Base-by-base conservation (phyloP, 2,113 vertebrate genomes). In the Malurus cyaneus region DNA sequence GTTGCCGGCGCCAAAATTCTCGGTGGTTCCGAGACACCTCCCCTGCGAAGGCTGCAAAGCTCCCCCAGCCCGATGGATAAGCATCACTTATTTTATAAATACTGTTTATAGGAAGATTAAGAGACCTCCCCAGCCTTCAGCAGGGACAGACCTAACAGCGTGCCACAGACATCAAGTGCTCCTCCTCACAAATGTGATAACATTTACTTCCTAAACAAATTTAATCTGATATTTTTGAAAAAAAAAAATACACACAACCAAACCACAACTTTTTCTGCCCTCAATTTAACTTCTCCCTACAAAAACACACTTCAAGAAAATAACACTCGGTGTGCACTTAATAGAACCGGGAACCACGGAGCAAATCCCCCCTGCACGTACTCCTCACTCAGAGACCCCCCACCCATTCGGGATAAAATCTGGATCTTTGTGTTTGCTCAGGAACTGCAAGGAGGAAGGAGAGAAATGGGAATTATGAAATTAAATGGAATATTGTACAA, bases 191-290 rank as follows among this genome's bases (percentile, higher is more conserved):
- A 49, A 14, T 4, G 34, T 36, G 88, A 64, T 92, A 95, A 90
- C 82, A 78, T 92, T 83, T 90, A 5, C 64, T 60, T 86, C 88
- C 92, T 69, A 67, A 90, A 56, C n/a, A 94, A 95, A 80, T 89
- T 73, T 86, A 90, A 90, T 93, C 67, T 93, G 82, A 89, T 93
- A 86, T 54, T 44, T 23, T 3, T 3, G 11, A 39, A 39, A 39
- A 39, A 39, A 39, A 62, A 41, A 67, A 41, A 20, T 7, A 44
- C 7, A 18, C 2, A 31, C 12, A 16, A 9, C 23, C 65, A 59
- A 44, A 5, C 8, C 74, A 46, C 80, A 71, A 39, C 50, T 77
- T 89, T 14, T 31, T 41, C 56, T 93, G 76, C 91, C 85, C 74
- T 93, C 67, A 64, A 39, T 86, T 91, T 92, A 77, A 60, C 64